Base-by-base conservation (phyloP, 2,113 vertebrate genomes). In the Procavia capensis region DNA sequence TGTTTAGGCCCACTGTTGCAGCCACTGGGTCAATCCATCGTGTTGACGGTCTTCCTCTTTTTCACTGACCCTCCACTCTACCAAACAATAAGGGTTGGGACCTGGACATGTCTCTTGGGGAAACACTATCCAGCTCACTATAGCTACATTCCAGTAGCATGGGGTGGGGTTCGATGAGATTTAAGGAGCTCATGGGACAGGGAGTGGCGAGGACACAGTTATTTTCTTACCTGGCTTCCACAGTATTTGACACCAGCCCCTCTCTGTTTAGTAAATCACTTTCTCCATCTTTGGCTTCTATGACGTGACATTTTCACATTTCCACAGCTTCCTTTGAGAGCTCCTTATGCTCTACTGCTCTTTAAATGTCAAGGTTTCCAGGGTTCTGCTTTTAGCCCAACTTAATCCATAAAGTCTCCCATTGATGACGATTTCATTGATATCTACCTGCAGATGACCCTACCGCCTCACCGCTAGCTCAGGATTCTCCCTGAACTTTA, bases 341-440 rank as follows among this genome's bases (percentile, higher is more conserved):
- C 41, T 93, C n/a, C 86, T 78, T 91, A 74, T 59, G 95, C 76
- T 79, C 83, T 85, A 36, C n/a, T 92, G 75, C 68, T 87, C 84
- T 96, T 88, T 91, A 94, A 95, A 95, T 93, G 95, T 82, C 92
- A 94, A 96, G 83, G 57, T 91, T 93, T 85, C 68, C 81, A 89
- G 75, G 92, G 61, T 88, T 94, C 88, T 94, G 80, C 66, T 86
- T 95, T 91, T 89, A 96, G 87, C 75, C 78, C 76, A 82, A 43
- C 72, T 88, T 81, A 91, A 68, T 82, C 41, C 14, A 88, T 27
- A 88, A 31, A 70, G 47, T 41, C 36, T 82, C 54, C 76, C 47
- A 61, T 82, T 91, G 17, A 13, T 66, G 19, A 76, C 2, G 41
- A 63, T n/a, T 34, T 68, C 25, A 34, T 10, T 1, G 17, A 88